Conservation (phyloP, 1,140 invertebrate species). For the Leptopilina clavipes region DNA sequence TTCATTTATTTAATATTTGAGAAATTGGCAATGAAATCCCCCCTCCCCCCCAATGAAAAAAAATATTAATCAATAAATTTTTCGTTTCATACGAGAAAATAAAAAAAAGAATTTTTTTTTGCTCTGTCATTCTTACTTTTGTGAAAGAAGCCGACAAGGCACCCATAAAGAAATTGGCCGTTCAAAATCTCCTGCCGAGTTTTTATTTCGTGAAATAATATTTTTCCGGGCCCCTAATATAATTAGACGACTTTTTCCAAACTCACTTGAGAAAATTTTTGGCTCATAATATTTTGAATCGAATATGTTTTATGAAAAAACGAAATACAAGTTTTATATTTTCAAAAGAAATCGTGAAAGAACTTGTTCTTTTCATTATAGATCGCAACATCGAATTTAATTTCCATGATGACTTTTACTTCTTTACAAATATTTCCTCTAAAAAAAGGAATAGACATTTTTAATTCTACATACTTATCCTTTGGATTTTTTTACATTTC, state of each 20-base stretch:
- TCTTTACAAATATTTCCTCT: neutral
- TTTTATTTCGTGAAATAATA: constrained; percentile 7
- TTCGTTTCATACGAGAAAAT: too few relatives aligned
- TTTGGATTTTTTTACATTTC: neutral
- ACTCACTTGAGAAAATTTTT: neutral
- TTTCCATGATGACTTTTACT: neutral
- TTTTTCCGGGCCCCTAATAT: neutral
- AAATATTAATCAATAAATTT: too few relatives aligned
- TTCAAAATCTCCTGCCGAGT: neutral
- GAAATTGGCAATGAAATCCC: too few relatives aligned
- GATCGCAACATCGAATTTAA: neutral
- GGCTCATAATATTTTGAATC: neutral
- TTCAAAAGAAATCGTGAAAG: neutral
- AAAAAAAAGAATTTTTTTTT: neutral
- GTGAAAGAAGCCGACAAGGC: constrained; percentile 14
- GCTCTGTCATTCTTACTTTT: neutral
- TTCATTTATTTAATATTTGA: too few relatives aligned
- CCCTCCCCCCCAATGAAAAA: too few relatives aligned
- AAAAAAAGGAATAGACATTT: neutral
- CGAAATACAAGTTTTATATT: neutral
- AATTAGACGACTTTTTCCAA: constrained; percentile 6
- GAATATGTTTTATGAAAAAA: neutral
- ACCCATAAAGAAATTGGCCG: neutral
- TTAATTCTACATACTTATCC: neutral
- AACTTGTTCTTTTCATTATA: neutral